Evolutionary conservation across 2,888 invertebrate species (phyloP).

Genomic region (Meteorus colon): DNA sequence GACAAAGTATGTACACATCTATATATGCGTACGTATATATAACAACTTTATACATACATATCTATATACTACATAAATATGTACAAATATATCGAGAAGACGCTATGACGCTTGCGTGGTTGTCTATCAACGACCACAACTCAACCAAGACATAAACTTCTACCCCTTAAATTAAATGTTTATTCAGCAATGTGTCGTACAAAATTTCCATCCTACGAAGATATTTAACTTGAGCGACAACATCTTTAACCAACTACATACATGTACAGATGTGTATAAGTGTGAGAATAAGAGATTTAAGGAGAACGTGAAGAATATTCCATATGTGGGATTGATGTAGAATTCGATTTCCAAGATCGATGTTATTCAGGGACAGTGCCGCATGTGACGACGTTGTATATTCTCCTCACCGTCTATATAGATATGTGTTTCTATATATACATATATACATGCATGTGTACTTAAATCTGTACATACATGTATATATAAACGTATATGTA

Average conservation of each 20-base stretch:
- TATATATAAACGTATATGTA: neutral
- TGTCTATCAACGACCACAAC: conserved; percentile 1
- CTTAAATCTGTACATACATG: neutral
- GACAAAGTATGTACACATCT: conserved; percentile 10
- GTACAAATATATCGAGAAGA: neutral
- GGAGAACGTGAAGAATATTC: conserved; percentile 8
- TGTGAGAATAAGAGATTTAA: neutral
- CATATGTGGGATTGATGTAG: conserved; percentile 1
- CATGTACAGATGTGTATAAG: neutral
- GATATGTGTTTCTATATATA: too few relatives aligned
- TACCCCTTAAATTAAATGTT: conserved; percentile 27
- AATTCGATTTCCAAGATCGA: conserved; percentile 25
- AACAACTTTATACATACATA: too few relatives aligned
- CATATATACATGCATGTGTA: neutral
- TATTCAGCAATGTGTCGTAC: conserved; percentile 11
- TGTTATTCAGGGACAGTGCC: conserved; percentile 28
- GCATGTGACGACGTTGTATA: conserved; percentile 15
- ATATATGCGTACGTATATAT: neutral
- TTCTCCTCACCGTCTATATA: neutral
- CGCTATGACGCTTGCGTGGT: conserved; percentile 19
- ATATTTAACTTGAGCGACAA: conserved; percentile 3
- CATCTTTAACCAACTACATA: neutral
- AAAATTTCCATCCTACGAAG: conserved; percentile 7
- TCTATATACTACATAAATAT: neutral
- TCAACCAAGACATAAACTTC: conserved; percentile 8